Conservation (phyloP, 1,140 invertebrate species). For the Bicyclus anynana region DNA sequence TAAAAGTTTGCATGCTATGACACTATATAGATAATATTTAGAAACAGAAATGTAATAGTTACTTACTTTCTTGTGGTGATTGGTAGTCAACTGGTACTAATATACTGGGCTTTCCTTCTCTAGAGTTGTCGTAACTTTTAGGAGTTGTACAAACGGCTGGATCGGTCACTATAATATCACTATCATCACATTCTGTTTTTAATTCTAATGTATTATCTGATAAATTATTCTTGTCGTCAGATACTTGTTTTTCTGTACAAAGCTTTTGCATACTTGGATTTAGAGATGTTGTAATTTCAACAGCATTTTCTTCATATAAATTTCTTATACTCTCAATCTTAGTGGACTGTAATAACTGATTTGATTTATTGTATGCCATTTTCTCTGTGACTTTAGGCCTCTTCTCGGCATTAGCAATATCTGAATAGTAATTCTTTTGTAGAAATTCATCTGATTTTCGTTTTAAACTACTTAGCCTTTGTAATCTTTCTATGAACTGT, state of each 20-base stretch:
- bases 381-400: slow-evolving; percentile 66
- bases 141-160: slow-evolving; percentile 63
- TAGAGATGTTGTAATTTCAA: slow-evolving; percentile 55
- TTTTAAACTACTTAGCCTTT: slow-evolving; percentile 67
- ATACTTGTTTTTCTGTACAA: slow-evolving; percentile 38
- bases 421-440: slow-evolving; percentile 63
- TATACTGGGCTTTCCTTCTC: slow-evolving; percentile 53
- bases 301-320: slow-evolving; percentile 59
- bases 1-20: too few relatives aligned
- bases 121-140: slow-evolving; percentile 53
- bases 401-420: slow-evolving; percentile 59
- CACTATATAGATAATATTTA: too few relatives aligned
- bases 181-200: slow-evolving; percentile 71
- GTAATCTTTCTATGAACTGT: slow-evolving; percentile 66
- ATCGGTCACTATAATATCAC: slow-evolving; percentile 65
- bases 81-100: slow-evolving; percentile 52
- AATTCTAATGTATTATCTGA: slow-evolving; percentile 45
- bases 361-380: slow-evolving; percentile 48
- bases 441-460: slow-evolving; percentile 72
- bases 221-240: slow-evolving; percentile 46
- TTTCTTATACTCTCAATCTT: slow-evolving; percentile 60
- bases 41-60: background rate
- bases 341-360: slow-evolving; percentile 41
- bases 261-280: slow-evolving; percentile 46
- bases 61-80: slow-evolving; percentile 71